Evolutionary conservation across 2,888 invertebrate species (phyloP).

Genomic region (Sarcophaga variegata): DNA sequence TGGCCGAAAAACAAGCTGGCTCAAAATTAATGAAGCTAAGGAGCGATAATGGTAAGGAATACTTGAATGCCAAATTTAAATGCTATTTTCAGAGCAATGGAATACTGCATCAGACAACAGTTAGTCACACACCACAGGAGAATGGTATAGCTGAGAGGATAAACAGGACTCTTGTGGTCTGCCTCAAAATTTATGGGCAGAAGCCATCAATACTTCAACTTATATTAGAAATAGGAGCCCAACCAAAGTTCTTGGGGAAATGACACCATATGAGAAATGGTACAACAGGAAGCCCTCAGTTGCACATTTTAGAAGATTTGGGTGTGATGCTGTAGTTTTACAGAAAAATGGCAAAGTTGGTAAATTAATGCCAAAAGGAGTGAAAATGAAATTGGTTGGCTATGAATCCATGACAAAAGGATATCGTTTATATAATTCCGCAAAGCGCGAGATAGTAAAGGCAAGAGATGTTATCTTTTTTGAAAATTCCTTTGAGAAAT

Average conservation of each 20-base stretch:
- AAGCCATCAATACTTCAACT: no score
- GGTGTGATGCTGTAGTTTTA: no score
- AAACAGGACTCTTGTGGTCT: slow-evolving; percentile 58
- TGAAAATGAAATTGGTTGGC: slow-evolving; percentile 15
- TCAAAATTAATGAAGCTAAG: slow-evolving; percentile 37
- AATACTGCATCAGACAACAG: slow-evolving; percentile 46
- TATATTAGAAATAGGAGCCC: no score
- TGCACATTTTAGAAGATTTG: no score
- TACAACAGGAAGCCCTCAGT: slow-evolving; percentile 52
- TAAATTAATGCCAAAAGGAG: no score
- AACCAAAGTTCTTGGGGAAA: slow-evolving; percentile 27
- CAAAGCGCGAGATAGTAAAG: slow-evolving; percentile 43
- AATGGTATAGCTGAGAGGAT: no score
- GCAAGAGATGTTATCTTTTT: slow-evolving; percentile 32
- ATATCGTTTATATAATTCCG: slow-evolving; percentile 52
- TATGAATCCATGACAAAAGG: slow-evolving; percentile 57
- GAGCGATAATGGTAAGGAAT: slow-evolving; percentile 24
- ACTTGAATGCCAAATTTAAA: slow-evolving; percentile 54
- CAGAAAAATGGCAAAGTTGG: no score
- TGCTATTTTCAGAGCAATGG: slow-evolving; percentile 47
- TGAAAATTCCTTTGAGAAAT: no score
- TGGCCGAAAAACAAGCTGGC: slow-evolving; percentile 61
- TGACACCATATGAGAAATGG: slow-evolving; percentile 69
- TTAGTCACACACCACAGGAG: not conserved
- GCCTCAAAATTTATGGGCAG: slow-evolving; percentile 56